Conservation (phyloP, 1,140 invertebrate species). For the Dreissena rostriformis region DNA sequence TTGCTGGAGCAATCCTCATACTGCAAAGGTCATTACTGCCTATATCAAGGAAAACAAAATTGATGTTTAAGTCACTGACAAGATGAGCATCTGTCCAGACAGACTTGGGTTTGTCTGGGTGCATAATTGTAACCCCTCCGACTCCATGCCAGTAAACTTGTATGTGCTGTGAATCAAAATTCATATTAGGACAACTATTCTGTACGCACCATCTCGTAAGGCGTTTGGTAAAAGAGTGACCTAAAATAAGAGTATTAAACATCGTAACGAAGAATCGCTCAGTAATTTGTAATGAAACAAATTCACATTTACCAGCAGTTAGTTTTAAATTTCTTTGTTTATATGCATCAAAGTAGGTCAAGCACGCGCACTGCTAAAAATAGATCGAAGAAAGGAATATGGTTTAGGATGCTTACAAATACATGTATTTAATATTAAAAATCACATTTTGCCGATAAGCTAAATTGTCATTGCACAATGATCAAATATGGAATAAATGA, state of each 20-base stretch:
- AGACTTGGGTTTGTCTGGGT: not conserved
- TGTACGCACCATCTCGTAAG: slow-evolving; percentile 18
- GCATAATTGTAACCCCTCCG: not conserved
- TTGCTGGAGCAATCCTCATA: not conserved
- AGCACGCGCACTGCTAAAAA: too few species aligned
- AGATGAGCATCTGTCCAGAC: slow-evolving; percentile 6
- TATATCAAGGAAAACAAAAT: slow-evolving; percentile 19
- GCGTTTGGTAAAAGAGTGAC: slow-evolving; percentile 22
- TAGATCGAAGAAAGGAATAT: too few species aligned
- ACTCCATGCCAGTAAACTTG: slow-evolving; percentile 31
- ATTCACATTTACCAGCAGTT: too few species aligned
- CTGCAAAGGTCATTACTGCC: slow-evolving; percentile 13
- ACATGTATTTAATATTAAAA: too few species aligned
- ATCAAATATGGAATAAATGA: too few species aligned
- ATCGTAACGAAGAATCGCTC: too few species aligned
- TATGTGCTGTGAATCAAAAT: slow-evolving; percentile 1
- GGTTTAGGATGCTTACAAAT: too few species aligned
- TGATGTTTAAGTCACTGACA: not conserved
- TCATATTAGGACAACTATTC: slow-evolving; percentile 1
- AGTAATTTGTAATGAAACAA: too few species aligned
- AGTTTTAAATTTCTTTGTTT: too few species aligned
- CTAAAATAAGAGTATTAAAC: slow-evolving; percentile 4
- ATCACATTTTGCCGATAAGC: too few species aligned
- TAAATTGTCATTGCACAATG: too few species aligned
- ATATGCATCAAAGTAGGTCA: too few species aligned